Percentiles rank a stretch among this genome's conserved stretches.
phyloP scores from a whole-genome alignment of 2,888 invertebrate genomes.

The Gisinianus flammeolus region DNA sequence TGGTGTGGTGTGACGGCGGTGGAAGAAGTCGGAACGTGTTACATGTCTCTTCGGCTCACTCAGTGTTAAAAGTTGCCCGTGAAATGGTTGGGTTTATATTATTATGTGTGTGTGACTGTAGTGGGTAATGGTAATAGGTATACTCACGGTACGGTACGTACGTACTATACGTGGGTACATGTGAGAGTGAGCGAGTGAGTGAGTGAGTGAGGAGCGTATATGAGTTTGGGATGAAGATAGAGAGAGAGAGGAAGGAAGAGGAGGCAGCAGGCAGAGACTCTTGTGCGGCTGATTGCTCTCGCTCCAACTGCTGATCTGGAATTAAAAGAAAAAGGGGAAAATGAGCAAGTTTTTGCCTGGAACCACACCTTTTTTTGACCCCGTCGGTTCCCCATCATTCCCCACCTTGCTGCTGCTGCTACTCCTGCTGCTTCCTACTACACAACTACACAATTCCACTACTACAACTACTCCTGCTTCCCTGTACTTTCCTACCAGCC shows the following conservation, averaged over 20 bases:
- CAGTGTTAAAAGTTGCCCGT: slow-evolving; percentile 7
- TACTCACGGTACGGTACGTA: not conserved
- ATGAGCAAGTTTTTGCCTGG: slow-evolving; percentile 42
- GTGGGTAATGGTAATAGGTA: not conserved
- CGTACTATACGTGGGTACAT: not conserved
- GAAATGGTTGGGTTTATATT: slow-evolving; percentile 9
- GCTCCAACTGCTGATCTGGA: slow-evolving; percentile 45
- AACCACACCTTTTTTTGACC: not conserved
- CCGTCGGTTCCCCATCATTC: not conserved
- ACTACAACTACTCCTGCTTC: too few relatives aligned
- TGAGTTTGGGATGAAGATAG: not conserved
- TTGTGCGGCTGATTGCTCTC: slow-evolving; percentile 38
- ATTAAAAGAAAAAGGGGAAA: slow-evolving; percentile 45
- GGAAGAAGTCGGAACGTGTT: not conserved
- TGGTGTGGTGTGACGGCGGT: not conserved
- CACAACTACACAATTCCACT: too few relatives aligned
- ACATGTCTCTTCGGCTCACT: not conserved
- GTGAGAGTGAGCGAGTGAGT: not conserved
- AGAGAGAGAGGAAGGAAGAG: slow-evolving; percentile 6
- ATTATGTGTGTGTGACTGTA: too few relatives aligned
- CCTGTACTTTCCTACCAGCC: too few relatives aligned
- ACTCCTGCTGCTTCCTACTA: too few relatives aligned
- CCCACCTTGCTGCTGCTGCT: not conserved
- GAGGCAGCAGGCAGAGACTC: slow-evolving; percentile 18
- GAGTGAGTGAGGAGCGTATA: not conserved